Conservation (phyloP, 2,113 vertebrate genomes). For the Oryzias woworae region DNA sequence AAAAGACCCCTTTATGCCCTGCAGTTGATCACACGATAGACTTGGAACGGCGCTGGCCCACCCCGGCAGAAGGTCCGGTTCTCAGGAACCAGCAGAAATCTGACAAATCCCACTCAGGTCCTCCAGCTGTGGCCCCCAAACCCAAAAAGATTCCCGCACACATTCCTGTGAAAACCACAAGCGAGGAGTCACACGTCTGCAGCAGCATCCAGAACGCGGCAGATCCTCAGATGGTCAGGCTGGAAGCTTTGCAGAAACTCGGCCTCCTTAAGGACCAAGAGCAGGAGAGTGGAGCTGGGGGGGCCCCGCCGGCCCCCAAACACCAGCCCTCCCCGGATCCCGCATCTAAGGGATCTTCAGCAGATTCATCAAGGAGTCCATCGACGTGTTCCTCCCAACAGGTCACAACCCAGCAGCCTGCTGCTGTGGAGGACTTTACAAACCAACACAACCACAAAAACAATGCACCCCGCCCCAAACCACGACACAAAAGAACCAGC, state of each 20-base stretch:
- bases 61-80: slow-evolving; percentile 10
- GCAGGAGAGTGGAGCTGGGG: not conserved
- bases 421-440: slow-evolving; percentile 73
- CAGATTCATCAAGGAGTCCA: slow-evolving; percentile 32
- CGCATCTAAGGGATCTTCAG: slow-evolving; percentile 7
- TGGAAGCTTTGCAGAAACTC: slow-evolving; percentile 87
- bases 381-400: slow-evolving; percentile 46
- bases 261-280: slow-evolving; percentile 79
- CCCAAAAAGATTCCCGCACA: slow-evolving; percentile 74
- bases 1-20: slow-evolving; percentile 64
- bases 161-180: slow-evolving; percentile 71
- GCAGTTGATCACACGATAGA: slow-evolving; percentile 61
- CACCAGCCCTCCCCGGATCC: slow-evolving; percentile 15
- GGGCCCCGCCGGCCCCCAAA: not conserved
- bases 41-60: slow-evolving; percentile 6
- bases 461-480: slow-evolving; percentile 2
- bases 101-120: slow-evolving; percentile 44
- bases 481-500: not conserved
- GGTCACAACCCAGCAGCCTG: slow-evolving; percentile 55
- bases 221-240: slow-evolving; percentile 72
- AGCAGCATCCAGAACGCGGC: slow-evolving; percentile 29
- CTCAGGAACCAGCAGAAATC: slow-evolving; percentile 8
- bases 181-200: slow-evolving; percentile 35
- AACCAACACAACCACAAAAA: slow-evolving; percentile 60
- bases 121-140: slow-evolving; percentile 83